Conservation (phyloP, 2,888 invertebrate genomes). For the Drosophila mayaguana region DNA sequence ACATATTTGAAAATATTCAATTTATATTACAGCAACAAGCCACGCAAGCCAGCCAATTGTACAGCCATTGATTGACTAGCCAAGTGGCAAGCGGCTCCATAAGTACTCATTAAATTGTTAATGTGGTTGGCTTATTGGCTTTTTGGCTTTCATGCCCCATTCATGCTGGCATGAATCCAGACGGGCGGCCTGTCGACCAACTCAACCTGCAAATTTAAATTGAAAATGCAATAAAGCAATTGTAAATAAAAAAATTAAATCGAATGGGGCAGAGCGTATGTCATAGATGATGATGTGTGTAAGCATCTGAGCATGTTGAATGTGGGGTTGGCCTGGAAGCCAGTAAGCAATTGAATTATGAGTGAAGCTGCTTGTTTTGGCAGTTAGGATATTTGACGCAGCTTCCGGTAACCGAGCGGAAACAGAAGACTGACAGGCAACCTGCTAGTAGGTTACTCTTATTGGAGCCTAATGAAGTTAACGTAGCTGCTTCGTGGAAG, state of each 20-base stretch:
- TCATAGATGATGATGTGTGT: conserved; percentile 23
- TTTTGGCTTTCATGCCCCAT: conserved; percentile 24
- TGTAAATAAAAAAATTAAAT: conserved; percentile 19
- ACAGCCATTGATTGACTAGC: conserved; percentile 55
- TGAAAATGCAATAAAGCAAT: conserved; percentile 53
- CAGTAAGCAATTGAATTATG: conserved; percentile 50
- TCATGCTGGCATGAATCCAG: conserved; percentile 10
- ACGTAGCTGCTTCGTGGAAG: conserved; percentile 11
- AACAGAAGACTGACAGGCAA: conserved; percentile 40
- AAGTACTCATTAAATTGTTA: conserved; percentile 73
- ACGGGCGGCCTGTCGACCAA: conserved; percentile 31
- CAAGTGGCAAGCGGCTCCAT: conserved; percentile 60
- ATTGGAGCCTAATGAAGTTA: conserved; percentile 51
- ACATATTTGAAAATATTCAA: background rate
- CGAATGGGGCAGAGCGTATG: conserved; percentile 2
- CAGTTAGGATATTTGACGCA: conserved; percentile 63
- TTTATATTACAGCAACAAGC: background rate
- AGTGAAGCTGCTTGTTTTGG: conserved; percentile 42
- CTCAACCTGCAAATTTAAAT: conserved; percentile 44
- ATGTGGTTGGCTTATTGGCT: conserved; percentile 60
- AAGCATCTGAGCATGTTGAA: conserved; percentile 11
- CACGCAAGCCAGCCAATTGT: conserved; percentile 29
- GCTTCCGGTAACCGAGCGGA: conserved; percentile 63
- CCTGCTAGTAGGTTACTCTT: conserved; percentile 34
- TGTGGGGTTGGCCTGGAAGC: conserved; percentile 24